Base-by-base conservation (phyloP, 2,797 vertebrate species). In the Schizopygopsis pylzovi region DNA sequence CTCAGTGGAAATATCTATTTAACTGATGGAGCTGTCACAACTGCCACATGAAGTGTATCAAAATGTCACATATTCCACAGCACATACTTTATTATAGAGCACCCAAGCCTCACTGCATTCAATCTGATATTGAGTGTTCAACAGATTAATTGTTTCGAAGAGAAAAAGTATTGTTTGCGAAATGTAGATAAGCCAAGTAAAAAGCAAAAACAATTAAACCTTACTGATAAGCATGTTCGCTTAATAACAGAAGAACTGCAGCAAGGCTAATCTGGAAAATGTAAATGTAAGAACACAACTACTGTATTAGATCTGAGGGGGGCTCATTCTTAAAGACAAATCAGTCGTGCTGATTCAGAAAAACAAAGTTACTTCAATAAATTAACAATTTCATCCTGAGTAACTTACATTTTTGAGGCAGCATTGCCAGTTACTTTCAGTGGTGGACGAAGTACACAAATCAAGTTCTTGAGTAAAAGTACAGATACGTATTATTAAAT, bases 121-220 rank as follows among this genome's bases (percentile, higher is more conserved):
- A n/a, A 76, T 83, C 78, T 87, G 63, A 9, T 45, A 18, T 20
- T 61, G 68, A 25, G 85, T 76, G 79, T 63, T 49, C 15, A 41
- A 72, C 28, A 43, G 49, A 84, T 39, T 65, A 47, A 76, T 83
- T 76, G 59, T 65, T 65, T 65, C 12, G 22, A 25, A 89, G 73
- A 28, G n/a, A 20, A 83, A 88, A 85, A 79, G 54, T 52, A 84
- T 37, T 81, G 18, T 89, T 81, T 87, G 89, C n/a, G 86, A 61
- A 56, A 71, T 49, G 41, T 43, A 72, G 67, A 71, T 82, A 75
- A 39, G 45, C 33, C 41, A 45, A 63, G 15, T 1, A 39, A 61
- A 33, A 59, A 72, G 28, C 33, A 63, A 82, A 90, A 90, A 84
- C 87, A 73, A 82, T 61, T n/a, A 59, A 72, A 83, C 20, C 20